phyloP scores from a whole-genome alignment of 2,797 vertebrate species.

The Morelia viridis region DNA sequence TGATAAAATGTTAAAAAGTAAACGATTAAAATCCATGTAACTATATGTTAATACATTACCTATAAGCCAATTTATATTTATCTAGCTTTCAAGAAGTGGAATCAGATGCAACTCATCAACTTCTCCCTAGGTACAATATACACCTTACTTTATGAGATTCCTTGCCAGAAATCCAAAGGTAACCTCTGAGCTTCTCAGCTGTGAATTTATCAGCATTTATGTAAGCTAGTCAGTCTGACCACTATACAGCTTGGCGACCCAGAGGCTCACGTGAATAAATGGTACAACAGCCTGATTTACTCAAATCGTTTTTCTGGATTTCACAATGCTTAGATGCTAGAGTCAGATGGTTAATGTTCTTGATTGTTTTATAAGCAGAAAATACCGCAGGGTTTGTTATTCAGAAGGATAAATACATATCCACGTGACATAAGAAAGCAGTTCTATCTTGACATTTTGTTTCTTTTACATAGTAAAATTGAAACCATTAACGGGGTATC shows the following conservation, averaged over 20 bases:
- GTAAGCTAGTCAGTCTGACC: constrained; percentile 9
- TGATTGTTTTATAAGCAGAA: constrained; percentile 36
- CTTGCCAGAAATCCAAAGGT: constrained; percentile 18
- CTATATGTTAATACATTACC: background rate
- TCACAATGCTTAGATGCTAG: constrained; percentile 20
- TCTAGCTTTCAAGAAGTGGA: background rate
- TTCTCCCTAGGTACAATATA: constrained; percentile 1
- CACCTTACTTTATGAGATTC: constrained; percentile 1
- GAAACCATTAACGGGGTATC: background rate
- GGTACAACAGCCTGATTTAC: background rate
- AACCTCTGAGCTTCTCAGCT: constrained; percentile 6
- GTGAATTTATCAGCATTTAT: background rate
- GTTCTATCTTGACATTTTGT: constrained; percentile 17
- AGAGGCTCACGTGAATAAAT: background rate
- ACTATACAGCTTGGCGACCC: constrained; percentile 22
- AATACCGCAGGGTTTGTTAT: constrained; percentile 34
- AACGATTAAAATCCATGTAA: background rate
- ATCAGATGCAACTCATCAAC: background rate
- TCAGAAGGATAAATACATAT: constrained; percentile 38
- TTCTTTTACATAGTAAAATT: constrained; percentile 17
- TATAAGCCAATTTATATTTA: background rate
- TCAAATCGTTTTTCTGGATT: constrained; percentile 36
- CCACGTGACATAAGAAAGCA: background rate
- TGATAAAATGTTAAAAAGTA: background rate
- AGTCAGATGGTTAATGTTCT: constrained; percentile 45